Evolutionary conservation across 2,113 vertebrate genomes (phyloP).

Genomic region (Agapornis roseicollis): DNA sequence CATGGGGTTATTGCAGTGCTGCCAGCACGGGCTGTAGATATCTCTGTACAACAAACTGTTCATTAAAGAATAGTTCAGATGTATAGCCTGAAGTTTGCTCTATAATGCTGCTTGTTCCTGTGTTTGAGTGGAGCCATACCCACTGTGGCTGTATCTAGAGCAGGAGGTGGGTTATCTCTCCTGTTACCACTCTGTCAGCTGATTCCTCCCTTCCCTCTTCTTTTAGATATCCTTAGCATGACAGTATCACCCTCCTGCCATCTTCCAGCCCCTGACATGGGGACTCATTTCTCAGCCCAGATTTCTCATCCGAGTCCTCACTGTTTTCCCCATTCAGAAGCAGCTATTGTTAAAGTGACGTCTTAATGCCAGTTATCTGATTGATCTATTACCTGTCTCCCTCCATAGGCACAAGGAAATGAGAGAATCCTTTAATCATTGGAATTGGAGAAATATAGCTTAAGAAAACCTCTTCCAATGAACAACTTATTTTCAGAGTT

Average conservation of each 20-base stretch:
- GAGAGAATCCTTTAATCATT: not conserved
- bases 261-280: not conserved
- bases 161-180: not conserved
- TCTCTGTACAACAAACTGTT: slow-evolving; percentile 13
- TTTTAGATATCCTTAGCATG: fast-evolving
- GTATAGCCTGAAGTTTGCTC: not conserved
- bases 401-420: not conserved
- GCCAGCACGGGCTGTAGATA: slow-evolving; percentile 19
- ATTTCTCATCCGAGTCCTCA: not conserved
- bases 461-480: not conserved
- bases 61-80: not conserved
- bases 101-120: not conserved
- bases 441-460: not conserved
- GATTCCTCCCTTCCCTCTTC: not conserved
- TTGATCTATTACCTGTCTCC: slow-evolving; percentile 30
- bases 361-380: slow-evolving; percentile 37
- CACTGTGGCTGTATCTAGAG: not conserved
- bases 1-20: slow-evolving; percentile 1
- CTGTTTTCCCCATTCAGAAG: not conserved
- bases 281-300: not conserved
- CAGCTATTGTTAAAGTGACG: not conserved
- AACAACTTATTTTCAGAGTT: not conserved
- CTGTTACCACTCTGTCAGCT: not conserved
- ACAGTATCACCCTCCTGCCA: not conserved
- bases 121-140: not conserved